phyloP scores from a whole-genome alignment of 2,113 vertebrate species.

The Vulpes lagopus region DNA sequence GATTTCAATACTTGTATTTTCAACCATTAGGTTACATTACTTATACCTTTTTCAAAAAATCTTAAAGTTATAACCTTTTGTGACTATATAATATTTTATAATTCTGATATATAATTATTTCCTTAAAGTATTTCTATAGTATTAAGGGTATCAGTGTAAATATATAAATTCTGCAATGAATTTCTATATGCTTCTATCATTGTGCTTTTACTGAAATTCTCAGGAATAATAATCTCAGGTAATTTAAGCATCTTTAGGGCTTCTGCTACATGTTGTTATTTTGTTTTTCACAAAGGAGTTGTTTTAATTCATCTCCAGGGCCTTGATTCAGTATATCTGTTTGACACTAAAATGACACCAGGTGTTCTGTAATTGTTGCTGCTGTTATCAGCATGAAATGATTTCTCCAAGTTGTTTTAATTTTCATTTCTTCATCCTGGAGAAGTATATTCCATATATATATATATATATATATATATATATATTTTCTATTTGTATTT shows the following conservation, averaged over 20 bases:
- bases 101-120: conserved; percentile 20
- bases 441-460: background rate
- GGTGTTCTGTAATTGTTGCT: background rate
- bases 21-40: background rate
- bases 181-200: background rate
- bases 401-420: conserved; percentile 40
- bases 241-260: background rate
- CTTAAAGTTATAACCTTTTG: background rate
- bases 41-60: conserved; percentile 15
- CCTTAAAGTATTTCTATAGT: background rate
- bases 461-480: background rate
- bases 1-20: conserved; percentile 45
- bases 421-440: background rate
- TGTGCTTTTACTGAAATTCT: conserved; percentile 50
- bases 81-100: background rate
- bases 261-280: background rate
- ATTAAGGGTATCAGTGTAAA: background rate
- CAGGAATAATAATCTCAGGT: background rate
- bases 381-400: background rate
- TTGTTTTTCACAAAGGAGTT: background rate
- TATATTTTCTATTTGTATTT: conserved; percentile 40
- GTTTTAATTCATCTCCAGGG: background rate
- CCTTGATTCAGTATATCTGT: background rate
- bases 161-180: background rate
- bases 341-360: background rate